A percentile compares a stretch with the other conserved stretches of the same genome.
These are phyloP conservation scores for Sebastes schlegelii DNA, from an alignment of 2,113 vertebrate genomes.

Conservation along the genomic window DNA sequence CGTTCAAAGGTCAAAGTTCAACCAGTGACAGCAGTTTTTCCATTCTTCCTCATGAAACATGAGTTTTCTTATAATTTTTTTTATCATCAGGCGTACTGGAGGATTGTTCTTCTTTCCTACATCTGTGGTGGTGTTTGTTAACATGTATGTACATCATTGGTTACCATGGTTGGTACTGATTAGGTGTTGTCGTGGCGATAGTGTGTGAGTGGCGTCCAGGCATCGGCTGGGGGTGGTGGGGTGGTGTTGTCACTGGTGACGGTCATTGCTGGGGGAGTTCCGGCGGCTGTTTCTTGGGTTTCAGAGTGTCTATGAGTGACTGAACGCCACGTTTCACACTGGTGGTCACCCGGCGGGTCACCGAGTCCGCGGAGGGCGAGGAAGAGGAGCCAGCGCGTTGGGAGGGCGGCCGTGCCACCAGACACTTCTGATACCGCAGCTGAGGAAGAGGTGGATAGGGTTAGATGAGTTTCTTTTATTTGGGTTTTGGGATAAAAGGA, in stretches of 20 bases:
- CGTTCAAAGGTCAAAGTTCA: slow-evolving; percentile 49
- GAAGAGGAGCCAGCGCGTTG: slow-evolving; percentile 89
- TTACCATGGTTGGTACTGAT: slow-evolving; percentile 70
- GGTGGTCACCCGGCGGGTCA: slow-evolving; percentile 94
- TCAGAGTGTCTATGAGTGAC: slow-evolving; percentile 99
- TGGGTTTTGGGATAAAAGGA: neutral
- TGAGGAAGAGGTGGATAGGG: slow-evolving; percentile 71
- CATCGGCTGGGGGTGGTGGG: slow-evolving; percentile 34
- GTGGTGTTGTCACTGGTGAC: slow-evolving; percentile 52
- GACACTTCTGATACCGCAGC: slow-evolving; percentile 98
- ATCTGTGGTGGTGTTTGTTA: slow-evolving; percentile 63
- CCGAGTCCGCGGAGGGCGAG: slow-evolving; percentile 89
- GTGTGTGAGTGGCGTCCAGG: slow-evolving; percentile 70
- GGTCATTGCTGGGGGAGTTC: slow-evolving; percentile 91
- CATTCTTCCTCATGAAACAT: slow-evolving; percentile 35
- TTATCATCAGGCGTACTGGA: slow-evolving; percentile 17
- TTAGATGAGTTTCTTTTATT: neutral
- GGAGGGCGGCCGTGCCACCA: slow-evolving; percentile 93
- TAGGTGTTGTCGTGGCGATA: slow-evolving; percentile 61
- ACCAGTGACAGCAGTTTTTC: slow-evolving; percentile 36
- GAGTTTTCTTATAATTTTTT: neutral
- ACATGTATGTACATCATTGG: slow-evolving; percentile 75
- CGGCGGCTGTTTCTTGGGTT: slow-evolving; percentile 93
- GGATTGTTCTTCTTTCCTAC: slow-evolving; percentile 22
- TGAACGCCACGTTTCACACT: slow-evolving; percentile 96